Evolutionary conservation across 2,113 vertebrate species (phyloP).

Genomic region (Nanorana parkeri): DNA sequence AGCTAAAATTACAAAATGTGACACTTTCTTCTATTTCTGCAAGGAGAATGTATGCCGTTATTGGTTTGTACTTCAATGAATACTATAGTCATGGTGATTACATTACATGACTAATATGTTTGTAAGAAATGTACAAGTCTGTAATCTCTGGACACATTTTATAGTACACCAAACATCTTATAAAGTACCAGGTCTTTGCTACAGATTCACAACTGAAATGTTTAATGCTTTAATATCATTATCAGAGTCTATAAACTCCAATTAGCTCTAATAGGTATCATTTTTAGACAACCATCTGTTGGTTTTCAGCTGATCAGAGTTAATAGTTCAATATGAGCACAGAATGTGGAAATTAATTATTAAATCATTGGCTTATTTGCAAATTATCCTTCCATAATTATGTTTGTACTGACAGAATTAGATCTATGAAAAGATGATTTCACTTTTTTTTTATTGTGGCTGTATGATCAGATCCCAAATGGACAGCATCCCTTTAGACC

Average conservation of each 20-base stretch:
- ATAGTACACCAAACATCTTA: conserved; percentile 8
- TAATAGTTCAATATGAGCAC: conserved; percentile 15
- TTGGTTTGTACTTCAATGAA: conserved; percentile 18
- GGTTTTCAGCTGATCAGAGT: conserved; percentile 28
- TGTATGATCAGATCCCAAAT: too few relatives aligned
- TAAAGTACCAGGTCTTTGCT: background rate
- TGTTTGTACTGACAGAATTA: too few relatives aligned
- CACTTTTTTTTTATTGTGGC: too few relatives aligned
- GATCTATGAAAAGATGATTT: too few relatives aligned
- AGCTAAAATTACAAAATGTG: background rate
- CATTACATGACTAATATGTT: background rate
- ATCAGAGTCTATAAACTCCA: conserved; percentile 19
- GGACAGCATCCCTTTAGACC: too few relatives aligned
- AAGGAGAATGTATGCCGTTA: background rate
- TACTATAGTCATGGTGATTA: conserved; percentile 21
- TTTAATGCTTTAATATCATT: conserved; percentile 35
- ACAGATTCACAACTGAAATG: conserved; percentile 11
- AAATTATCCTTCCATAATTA: background rate
- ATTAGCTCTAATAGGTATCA: conserved; percentile 37
- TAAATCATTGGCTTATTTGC: background rate
- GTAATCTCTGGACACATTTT: conserved; percentile 8
- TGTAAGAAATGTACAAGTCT: background rate
- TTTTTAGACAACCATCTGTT: conserved; percentile 44
- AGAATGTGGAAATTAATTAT: conserved; percentile 1
- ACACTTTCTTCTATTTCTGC: background rate